Evolutionary conservation across 2,797 vertebrate genomes (phyloP).

Genomic region (Mionectes olivaceus): DNA sequence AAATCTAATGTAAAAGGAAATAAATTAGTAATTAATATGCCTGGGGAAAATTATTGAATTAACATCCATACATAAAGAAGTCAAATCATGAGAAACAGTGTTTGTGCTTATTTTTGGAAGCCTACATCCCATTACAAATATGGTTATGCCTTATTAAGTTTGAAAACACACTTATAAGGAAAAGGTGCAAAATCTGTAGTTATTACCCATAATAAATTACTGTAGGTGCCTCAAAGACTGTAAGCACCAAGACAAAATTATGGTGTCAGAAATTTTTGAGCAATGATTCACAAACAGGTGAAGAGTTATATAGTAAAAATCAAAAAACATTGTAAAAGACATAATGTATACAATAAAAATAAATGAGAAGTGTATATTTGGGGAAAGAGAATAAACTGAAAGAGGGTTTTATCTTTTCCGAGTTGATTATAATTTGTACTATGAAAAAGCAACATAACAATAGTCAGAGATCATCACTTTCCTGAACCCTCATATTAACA

Average conservation of each 20-base stretch:
- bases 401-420: background rate
- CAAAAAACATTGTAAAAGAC: background rate
- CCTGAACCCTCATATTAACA: background rate
- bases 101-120: background rate
- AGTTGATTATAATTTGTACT: background rate
- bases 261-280: background rate
- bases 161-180: background rate
- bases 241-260: background rate
- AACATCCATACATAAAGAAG: background rate
- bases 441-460: background rate
- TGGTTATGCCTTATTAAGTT: background rate
- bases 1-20: background rate
- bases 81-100: background rate
- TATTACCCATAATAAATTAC: background rate
- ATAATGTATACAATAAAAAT: background rate
- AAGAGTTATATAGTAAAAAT: background rate
- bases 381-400: background rate
- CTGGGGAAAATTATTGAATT: background rate
- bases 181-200: background rate
- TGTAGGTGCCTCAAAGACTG: background rate
- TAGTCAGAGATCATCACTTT: background rate
- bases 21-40: background rate
- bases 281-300: background rate
- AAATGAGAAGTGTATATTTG: background rate
- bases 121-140: background rate